Evolutionary conservation across 2,888 invertebrate genomes (phyloP), one percentile per base, ranked within the genome.

Genomic region (Agelastica alni): DNA sequence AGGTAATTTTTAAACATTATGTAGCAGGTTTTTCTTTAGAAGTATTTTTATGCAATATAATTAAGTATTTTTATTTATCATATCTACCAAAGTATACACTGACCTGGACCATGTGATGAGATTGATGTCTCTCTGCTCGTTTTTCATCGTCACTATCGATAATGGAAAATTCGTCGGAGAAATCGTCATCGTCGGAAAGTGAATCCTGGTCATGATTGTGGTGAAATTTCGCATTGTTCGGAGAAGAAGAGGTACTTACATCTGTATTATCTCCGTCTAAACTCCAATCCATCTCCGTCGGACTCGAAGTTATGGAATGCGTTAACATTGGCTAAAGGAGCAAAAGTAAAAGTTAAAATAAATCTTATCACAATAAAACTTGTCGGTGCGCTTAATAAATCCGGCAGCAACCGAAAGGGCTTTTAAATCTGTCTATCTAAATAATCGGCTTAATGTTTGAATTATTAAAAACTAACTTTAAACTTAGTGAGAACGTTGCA

Each of bases 81-180:
- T n/a, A n/a, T n/a, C n/a, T n/a, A n/a, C n/a, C n/a, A n/a, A n/a
- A n/a, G n/a, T n/a, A n/a, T 9, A 7, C 9, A 6, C 4, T 14
- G 9, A 72, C 72, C 65, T 70, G 71, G 17, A 69, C 51, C 10
- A 67, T 48, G 12, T 67, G 64, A 48, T 68, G 69, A 31, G 69
- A 69, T 4, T 71, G 70, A 28, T 71, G 68, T 59, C 74, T 54
- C 31, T 68, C 68, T 52, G 66, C 49, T 70, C 78, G 58, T 66
- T 79, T 67, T 82, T 89, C 90, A 45, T 91, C 90, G 61, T 91
- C 90, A 43, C 89, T 89, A 65, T 91, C 91, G 12, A 86, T 86
- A 0, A 90, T 79, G 22, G 89, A 91, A 63, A 89, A 85, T 63
- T 91, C 91, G 44, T 88, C 87, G 18, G 87, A 87, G 62, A 87